Conservation (phyloP, 2,113 vertebrate genomes). For the Regulus satrapa region DNA sequence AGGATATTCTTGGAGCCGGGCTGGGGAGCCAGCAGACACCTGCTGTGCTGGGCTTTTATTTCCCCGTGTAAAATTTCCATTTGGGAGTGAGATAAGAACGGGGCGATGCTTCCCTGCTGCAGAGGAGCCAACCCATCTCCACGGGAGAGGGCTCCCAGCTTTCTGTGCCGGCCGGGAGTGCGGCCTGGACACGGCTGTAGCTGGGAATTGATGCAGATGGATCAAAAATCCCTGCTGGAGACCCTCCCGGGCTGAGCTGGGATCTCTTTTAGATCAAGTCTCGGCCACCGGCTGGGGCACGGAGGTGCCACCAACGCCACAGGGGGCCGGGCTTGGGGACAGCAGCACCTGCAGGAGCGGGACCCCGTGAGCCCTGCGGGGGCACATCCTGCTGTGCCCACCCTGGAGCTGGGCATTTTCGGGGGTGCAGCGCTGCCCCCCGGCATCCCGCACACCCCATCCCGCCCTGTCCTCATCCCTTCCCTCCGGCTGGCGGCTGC, state of each 20-base stretch:
- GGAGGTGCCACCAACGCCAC: neutral
- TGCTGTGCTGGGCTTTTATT: neutral
- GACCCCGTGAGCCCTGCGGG: no score
- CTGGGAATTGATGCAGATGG: neutral
- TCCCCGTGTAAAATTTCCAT: neutral
- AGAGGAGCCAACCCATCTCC: neutral
- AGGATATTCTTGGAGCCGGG: neutral
- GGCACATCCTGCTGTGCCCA: neutral
- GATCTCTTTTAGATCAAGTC: fast-evolving
- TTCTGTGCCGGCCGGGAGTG: neutral
- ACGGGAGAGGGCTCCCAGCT: neutral
- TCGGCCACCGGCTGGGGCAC: neutral
- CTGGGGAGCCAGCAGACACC: neutral
- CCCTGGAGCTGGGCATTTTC: neutral
- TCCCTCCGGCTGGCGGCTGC: neutral
- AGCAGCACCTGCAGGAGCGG: neutral
- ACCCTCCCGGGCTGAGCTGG: neutral
- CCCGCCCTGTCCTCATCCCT: neutral
- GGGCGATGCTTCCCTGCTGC: neutral
- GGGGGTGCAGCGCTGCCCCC: neutral
- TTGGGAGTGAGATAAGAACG: neutral
- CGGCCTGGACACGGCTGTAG: neutral
- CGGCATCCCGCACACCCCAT: fast-evolving
- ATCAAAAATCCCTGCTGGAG: neutral
- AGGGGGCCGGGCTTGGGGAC: fast-evolving